Percentiles rank a stretch among this genome's conserved stretches.
Conservation (phyloP, 2,113 vertebrate genomes). For the Fregetta grallaria region DNA sequence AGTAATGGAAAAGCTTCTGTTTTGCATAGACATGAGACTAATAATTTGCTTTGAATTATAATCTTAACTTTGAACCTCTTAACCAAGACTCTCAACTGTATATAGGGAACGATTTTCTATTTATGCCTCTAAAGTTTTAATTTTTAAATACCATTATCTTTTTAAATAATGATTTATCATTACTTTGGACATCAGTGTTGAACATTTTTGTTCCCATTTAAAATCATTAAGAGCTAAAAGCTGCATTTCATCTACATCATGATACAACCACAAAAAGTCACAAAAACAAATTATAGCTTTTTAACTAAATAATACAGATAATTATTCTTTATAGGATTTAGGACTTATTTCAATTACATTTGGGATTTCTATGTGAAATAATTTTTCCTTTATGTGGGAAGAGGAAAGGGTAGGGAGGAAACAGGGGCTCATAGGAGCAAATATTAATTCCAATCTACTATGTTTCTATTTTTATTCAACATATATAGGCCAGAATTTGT, state of each 20-base stretch:
- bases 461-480: background rate
- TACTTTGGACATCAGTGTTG: background rate
- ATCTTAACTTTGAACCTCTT: background rate
- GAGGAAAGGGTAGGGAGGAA: background rate
- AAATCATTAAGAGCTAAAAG: background rate
- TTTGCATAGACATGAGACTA: background rate
- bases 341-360: background rate
- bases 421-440: background rate
- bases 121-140: background rate
- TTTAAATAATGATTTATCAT: background rate
- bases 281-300: background rate
- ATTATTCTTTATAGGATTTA: background rate
- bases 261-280: background rate
- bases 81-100: background rate
- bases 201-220: background rate
- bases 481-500: background rate
- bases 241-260: background rate
- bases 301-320: background rate
- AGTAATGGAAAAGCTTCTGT: background rate
- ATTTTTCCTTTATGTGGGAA: background rate
- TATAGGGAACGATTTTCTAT: background rate
- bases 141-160: background rate
- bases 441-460: background rate
- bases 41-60: background rate
- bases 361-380: background rate